Base-by-base conservation (phyloP, 2,888 invertebrate genomes). In the Megaustenia siamemsis region DNA sequence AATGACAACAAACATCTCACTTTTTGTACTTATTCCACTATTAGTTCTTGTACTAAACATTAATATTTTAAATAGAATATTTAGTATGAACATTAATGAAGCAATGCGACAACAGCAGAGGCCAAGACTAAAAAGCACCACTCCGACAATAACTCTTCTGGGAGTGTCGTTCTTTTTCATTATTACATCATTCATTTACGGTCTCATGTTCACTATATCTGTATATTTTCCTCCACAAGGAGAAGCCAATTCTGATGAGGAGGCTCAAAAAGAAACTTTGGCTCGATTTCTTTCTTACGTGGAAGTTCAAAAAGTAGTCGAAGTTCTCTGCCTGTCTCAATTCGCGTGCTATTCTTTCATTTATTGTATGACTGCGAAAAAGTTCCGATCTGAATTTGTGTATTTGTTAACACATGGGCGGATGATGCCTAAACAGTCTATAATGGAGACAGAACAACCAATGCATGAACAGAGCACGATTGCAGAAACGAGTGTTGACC, bases 141-240 rank as follows among this genome's bases (percentile, higher is more conserved):
- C 90, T 0, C 92, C 92, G 12, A 93, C 93, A 10, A 86, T 91
- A 12, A 93, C 91, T 82, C 86, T 93, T 12, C 89, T 93, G 38
- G 89, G 90, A 0, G 93, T 93, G 28, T 92, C 92, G 8, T 93
- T 93, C 86, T 93, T 91, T 85, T 89, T 92, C 21, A 92, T 93
- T 69, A 56, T 91, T 78, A 93, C 92, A 35, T 90, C 90, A 43
- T 86, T 93, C 21, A 92, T 92, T 45, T 91, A 90, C 32, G 91
- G 92, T 3, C 73, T 92, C n/a, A 89, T 92, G 53, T 88, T 86
- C 85, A 87, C 86, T 63, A 69, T 92, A 28, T 83, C 88, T 38
- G 56, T 63, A n/a, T 80, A 86, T 45, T 89, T 90, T 68, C 88
- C 88, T 0, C 75, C 78, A 8, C 92, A 92, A 2, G 83, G 88